Evolutionary conservation across 2,888 invertebrate species (phyloP).

Genomic region (Heliconius ethilla): DNA sequence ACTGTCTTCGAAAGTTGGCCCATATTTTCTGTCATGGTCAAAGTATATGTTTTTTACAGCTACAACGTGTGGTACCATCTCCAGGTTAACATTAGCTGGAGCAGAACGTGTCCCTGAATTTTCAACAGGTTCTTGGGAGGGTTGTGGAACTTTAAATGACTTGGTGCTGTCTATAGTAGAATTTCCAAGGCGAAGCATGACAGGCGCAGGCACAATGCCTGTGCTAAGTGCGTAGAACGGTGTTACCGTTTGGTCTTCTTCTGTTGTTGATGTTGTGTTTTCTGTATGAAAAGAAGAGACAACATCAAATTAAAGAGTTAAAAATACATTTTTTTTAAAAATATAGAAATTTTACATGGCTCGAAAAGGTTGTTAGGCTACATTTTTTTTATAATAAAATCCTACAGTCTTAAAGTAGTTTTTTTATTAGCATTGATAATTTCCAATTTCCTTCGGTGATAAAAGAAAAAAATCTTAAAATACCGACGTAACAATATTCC

Average conservation of each 20-base stretch:
- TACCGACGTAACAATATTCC: background rate
- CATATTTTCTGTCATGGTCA: constrained; percentile 83
- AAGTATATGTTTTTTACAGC: constrained; percentile 72
- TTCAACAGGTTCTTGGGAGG: constrained; percentile 52
- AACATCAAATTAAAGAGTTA: background rate
- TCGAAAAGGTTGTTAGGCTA: too few relatives aligned
- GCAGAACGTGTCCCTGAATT: constrained; percentile 45
- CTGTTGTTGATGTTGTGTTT: constrained; percentile 59
- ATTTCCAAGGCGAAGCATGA: constrained; percentile 76
- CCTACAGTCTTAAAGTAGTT: too few relatives aligned
- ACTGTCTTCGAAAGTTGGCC: constrained; percentile 86
- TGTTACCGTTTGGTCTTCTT: constrained; percentile 69
- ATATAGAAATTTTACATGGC: background rate
- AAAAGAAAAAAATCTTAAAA: background rate
- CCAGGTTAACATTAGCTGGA: constrained; percentile 53
- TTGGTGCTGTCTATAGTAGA: constrained; percentile 79
- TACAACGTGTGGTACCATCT: constrained; percentile 69
- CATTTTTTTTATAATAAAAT: background rate
- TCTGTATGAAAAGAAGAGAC: constrained; percentile 52
- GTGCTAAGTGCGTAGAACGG: constrained; percentile 74
- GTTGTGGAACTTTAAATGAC: constrained; percentile 76
- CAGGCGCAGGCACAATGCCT: constrained; percentile 68
- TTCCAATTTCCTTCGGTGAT: background rate
- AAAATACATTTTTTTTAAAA: background rate
- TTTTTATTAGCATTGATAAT: background rate